These are phyloP conservation scores for Helicoverpa assulta DNA, from an alignment of 2,888 invertebrate genomes.

Conservation along the genomic window DNA sequence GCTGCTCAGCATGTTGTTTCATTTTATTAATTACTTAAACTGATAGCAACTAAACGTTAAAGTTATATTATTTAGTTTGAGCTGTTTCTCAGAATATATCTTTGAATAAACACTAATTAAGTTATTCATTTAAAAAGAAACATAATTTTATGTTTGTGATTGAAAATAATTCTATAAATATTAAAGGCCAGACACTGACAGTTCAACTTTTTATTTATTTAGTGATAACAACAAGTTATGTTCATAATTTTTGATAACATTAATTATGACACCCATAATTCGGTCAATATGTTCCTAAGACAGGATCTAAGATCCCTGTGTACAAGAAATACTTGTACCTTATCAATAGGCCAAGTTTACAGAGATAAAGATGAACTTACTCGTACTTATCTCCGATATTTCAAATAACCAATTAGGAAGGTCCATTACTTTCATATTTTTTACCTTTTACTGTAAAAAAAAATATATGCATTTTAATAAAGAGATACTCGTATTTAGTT, in stretches of 20 bases:
- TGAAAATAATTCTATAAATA: neutral
- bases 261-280: slow-evolving; percentile 54
- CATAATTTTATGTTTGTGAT: neutral
- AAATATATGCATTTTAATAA: too few species aligned
- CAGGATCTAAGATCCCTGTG: slow-evolving; percentile 65
- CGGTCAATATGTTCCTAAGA: slow-evolving; percentile 58
- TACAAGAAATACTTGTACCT: slow-evolving; percentile 68
- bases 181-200: neutral
- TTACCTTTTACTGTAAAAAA: slow-evolving; percentile 24
- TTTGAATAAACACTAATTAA: neutral
- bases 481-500: too few species aligned
- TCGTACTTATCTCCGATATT: slow-evolving; percentile 71
- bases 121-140: neutral
- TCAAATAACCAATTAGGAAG: slow-evolving; percentile 62
- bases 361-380: slow-evolving; percentile 76
- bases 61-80: slow-evolving; percentile 5
- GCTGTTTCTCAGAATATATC: too few species aligned
- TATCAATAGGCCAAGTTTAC: slow-evolving; percentile 79
- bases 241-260: slow-evolving; percentile 45
- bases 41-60: slow-evolving; percentile 3
- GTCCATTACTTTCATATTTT: slow-evolving; percentile 63
- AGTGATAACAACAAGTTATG: slow-evolving; percentile 29
- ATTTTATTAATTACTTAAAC: slow-evolving; percentile 25
- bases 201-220: slow-evolving; percentile 34
- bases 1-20: slow-evolving; percentile 29